These are phyloP conservation scores for Stramonita haemastoma DNA, from an alignment of 2,888 invertebrate genomes.

Conservation along the genomic window DNA sequence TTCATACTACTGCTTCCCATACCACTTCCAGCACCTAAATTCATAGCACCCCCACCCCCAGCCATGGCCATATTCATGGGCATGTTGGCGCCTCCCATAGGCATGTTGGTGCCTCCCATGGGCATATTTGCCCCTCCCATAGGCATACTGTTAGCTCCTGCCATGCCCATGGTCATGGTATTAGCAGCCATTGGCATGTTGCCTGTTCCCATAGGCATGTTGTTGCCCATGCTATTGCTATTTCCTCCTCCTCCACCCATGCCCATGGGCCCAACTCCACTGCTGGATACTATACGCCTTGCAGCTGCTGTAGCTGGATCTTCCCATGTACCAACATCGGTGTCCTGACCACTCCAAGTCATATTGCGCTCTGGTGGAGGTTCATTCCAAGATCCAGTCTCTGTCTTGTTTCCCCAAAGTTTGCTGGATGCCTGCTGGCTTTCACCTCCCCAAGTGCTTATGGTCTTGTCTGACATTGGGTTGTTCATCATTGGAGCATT, in stretches of 20 bases:
- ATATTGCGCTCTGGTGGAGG: conserved; percentile 42
- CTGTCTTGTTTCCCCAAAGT: conserved; percentile 77
- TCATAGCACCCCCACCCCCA: conserved; percentile 24
- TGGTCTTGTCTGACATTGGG: conserved; percentile 56
- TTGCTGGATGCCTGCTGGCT: conserved; percentile 48
- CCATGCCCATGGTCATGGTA: conserved; percentile 33
- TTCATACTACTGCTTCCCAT: conserved; percentile 36
- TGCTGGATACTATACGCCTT: conserved; percentile 38
- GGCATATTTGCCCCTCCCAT: neutral
- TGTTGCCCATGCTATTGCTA: neutral
- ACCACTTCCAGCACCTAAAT: conserved; percentile 45
- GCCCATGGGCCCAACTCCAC: conserved; percentile 13
- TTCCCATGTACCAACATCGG: conserved; percentile 70
- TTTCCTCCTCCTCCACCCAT: conserved; percentile 26
- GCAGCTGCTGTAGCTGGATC: conserved; percentile 65
- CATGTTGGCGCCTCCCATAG: conserved; percentile 14
- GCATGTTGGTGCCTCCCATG: conserved; percentile 37
- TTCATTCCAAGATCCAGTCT: conserved; percentile 80
- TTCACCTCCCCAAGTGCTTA: conserved; percentile 60
- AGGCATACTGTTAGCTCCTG: neutral
- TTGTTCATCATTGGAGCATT: conserved; percentile 74
- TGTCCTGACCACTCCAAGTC: conserved; percentile 77
- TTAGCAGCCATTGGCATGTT: conserved; percentile 27
- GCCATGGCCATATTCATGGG: conserved; percentile 30
- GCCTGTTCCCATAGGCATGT: conserved; percentile 31